A percentile compares a stretch with the other conserved stretches of the same genome.
Conservation (phyloP, 2,888 invertebrate species). For the Cartodere bifasciata region DNA sequence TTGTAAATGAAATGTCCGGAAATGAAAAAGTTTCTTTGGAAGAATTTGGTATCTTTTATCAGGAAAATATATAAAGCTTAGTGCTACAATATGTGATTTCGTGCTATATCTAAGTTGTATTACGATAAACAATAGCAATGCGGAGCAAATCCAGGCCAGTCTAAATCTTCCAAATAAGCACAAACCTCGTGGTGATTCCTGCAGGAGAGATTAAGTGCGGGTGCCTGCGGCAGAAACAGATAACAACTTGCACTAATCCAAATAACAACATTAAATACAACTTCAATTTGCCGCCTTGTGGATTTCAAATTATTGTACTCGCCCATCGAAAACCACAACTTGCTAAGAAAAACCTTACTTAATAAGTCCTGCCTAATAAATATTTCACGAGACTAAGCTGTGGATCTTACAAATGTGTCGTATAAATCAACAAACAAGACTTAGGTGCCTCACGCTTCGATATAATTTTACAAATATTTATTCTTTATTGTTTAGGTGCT, state of each 20-base stretch:
- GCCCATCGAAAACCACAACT: slow-evolving; percentile 29
- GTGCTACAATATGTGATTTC: slow-evolving; percentile 1
- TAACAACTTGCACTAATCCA: slow-evolving; percentile 35
- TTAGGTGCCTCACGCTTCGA: too few species aligned
- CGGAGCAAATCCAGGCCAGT: slow-evolving; percentile 10
- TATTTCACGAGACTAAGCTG: background rate
- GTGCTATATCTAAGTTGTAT: background rate
- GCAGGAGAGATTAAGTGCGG: slow-evolving; percentile 32
- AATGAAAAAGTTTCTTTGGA: too few species aligned
- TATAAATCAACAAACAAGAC: background rate
- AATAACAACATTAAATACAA: slow-evolving; percentile 42
- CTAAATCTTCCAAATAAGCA: slow-evolving; percentile 13
- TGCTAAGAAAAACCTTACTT: background rate
- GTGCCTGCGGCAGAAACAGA: slow-evolving; percentile 34
- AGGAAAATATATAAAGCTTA: too few species aligned
- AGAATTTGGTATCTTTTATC: too few species aligned
- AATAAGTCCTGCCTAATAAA: background rate
- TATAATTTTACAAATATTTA: too few species aligned
- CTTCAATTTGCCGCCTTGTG: slow-evolving; percentile 42
- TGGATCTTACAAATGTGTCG: background rate
- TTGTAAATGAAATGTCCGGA: too few species aligned
- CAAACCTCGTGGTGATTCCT: slow-evolving; percentile 16
- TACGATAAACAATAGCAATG: slow-evolving; percentile 17
- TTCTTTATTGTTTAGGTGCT: too few species aligned
- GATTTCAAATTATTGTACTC: slow-evolving; percentile 33